Evolutionary conservation across 2,797 vertebrate species (phyloP), one percentile per base, ranked within the genome.

Genomic region (Neosilurus hyrtlii): DNA sequence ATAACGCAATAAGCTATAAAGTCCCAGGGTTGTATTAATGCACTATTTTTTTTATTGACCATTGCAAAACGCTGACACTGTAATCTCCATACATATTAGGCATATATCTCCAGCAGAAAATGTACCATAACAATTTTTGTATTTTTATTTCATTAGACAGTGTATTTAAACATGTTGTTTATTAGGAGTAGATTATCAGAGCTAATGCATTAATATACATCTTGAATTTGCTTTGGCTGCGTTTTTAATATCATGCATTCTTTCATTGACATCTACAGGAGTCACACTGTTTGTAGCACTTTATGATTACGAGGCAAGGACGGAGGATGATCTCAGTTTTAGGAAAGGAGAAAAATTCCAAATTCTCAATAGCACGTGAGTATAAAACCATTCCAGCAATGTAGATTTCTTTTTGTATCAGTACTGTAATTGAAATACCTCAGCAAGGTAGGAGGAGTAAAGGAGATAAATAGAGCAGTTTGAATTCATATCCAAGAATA

Each of bases 351-450:
- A 99, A 93, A 96, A 98, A 91, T 99, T 99, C 91, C 98, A 99
- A 90, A 99, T 99, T 92, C 92, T 99, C 89, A 99, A 99, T 91
- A 99, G 97, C 96, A 99, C 97, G 98, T 99, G 96, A 97, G 98
- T 96, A 88, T 89, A 77, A 84, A 89, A 86, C 22, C 7, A 9
- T 56, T 79, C 54, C 43, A 0, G 22, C 22, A 22, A 3, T 18
- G 65, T 9, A 14, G 18, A 43, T 49, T 49, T 22, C 4, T 49
- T 1, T 20, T 20, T 37, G 24, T 30, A 9, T 2, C 4, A 22
- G 18, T 37, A 35, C 37, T 43, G 26, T 37, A 8, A 37, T 35
- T 22, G 49, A 70, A 4, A 14, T 49, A 14, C 7, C 5, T 14
- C 12, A 14, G 0, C 11, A 16, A 56, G 4, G 54, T 67, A 16